Evolutionary conservation across 2,797 vertebrate genomes (phyloP).

Genomic region (Brachyalestes nurse): DNA sequence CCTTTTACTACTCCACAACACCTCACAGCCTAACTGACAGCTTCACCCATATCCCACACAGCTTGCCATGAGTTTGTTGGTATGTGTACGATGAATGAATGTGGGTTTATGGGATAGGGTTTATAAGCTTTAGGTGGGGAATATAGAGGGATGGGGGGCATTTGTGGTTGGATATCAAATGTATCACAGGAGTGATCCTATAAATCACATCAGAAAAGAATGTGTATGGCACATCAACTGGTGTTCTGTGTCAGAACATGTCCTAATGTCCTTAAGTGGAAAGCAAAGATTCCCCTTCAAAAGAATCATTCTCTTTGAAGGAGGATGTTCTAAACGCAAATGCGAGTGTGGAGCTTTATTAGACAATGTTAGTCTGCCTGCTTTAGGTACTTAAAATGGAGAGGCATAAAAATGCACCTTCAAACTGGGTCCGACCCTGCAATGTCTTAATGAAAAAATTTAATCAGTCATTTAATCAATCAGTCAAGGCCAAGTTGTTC

Average conservation of each 20-base stretch:
- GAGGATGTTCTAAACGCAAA: slow-evolving; percentile 53
- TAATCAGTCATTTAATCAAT: slow-evolving; percentile 44
- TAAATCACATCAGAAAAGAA: slow-evolving; percentile 67
- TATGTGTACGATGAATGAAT: slow-evolving; percentile 60
- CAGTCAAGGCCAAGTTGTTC: slow-evolving; percentile 33
- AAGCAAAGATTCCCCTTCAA: slow-evolving; percentile 54
- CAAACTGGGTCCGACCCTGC: slow-evolving; percentile 63
- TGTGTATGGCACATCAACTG: slow-evolving; percentile 66
- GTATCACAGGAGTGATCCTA: slow-evolving; percentile 70
- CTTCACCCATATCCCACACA: slow-evolving; percentile 72
- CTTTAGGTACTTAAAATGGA: slow-evolving; percentile 53
- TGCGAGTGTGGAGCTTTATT: slow-evolving; percentile 52
- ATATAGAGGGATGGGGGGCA: slow-evolving; percentile 52
- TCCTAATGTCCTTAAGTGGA: slow-evolving; percentile 72
- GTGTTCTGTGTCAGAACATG: slow-evolving; percentile 88
- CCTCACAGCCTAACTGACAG: slow-evolving; percentile 60
- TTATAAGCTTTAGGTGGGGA: slow-evolving; percentile 67
- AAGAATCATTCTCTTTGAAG: slow-evolving; percentile 67
- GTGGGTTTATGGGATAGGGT: slow-evolving; percentile 58
- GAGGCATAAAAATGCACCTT: slow-evolving; percentile 60
- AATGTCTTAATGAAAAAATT: slow-evolving; percentile 68
- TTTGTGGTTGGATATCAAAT: slow-evolving; percentile 48
- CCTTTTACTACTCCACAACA: slow-evolving; percentile 44
- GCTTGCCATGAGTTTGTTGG: slow-evolving; percentile 35
- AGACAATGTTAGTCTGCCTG: slow-evolving; percentile 27